Conservation (phyloP, 2,797 vertebrate species). For the Sebastes goodei region DNA sequence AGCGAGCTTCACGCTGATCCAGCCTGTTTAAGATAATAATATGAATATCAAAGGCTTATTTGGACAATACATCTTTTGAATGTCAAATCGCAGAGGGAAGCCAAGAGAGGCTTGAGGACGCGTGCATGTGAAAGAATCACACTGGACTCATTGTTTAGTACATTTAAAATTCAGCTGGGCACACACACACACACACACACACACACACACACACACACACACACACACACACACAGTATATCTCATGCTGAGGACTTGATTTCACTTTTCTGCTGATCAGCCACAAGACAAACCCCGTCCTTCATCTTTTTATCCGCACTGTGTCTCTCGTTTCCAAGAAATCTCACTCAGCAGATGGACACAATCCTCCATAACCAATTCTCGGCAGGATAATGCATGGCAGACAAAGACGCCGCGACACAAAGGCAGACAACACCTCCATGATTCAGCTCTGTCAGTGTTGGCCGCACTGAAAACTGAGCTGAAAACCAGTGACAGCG, state of each 20-base stretch:
- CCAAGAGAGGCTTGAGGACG: constrained; percentile 46
- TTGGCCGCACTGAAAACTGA: constrained; percentile 21
- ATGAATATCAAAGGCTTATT: constrained; percentile 63
- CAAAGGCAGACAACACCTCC: constrained; percentile 43
- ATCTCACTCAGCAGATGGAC: constrained; percentile 69
- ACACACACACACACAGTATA: neutral
- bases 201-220: neutral
- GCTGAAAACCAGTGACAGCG: constrained; percentile 33
- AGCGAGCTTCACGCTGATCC: constrained; percentile 40
- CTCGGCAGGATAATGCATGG: constrained; percentile 56
- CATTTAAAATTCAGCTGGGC: constrained; percentile 44
- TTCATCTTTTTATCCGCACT: constrained; percentile 42
- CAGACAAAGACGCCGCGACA: constrained; percentile 62
- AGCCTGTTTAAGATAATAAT: constrained; percentile 49
- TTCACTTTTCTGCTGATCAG: constrained; percentile 65
- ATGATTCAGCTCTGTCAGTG: constrained; percentile 35
- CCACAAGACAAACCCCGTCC: constrained; percentile 49
- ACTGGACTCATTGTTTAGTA: constrained; percentile 49
- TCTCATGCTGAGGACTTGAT: constrained; percentile 46
- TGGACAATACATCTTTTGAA: constrained; percentile 69
- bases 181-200: neutral
- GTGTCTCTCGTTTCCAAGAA: constrained; percentile 59
- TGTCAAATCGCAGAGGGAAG: constrained; percentile 47
- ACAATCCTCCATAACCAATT: constrained; percentile 72
- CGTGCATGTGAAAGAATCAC: constrained; percentile 41